These are phyloP conservation scores for Drosophila borborema DNA, from an alignment of 2,888 invertebrate species.

Conservation along the genomic window DNA sequence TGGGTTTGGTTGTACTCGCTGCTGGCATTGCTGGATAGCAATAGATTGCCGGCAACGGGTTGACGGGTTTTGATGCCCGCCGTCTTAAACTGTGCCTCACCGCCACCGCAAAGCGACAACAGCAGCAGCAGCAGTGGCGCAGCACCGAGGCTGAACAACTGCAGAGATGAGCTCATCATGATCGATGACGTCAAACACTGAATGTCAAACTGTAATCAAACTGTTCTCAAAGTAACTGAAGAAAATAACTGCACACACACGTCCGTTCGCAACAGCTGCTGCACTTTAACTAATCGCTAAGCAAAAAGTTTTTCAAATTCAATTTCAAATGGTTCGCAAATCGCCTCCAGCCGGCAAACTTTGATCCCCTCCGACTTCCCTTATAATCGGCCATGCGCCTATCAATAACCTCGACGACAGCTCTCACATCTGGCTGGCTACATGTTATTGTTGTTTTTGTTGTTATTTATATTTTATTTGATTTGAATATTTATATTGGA, in stretches of 20 bases:
- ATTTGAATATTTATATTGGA: not conserved
- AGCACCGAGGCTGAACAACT: conserved; percentile 28
- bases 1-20: conserved; percentile 24
- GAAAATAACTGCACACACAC: conserved; percentile 36
- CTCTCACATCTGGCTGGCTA: conserved; percentile 30
- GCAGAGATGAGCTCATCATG: conserved; percentile 70
- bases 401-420: conserved; percentile 64
- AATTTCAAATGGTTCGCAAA: conserved; percentile 19
- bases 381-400: conserved; percentile 59
- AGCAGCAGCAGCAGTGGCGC: conserved; percentile 49
- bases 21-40: conserved; percentile 54
- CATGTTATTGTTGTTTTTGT: conserved; percentile 13
- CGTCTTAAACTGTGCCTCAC: conserved; percentile 75
- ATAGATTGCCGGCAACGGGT: conserved; percentile 57
- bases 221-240: not conserved
- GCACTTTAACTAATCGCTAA: conserved; percentile 65
- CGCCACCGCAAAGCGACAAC: conserved; percentile 22
- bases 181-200: conserved; percentile 10
- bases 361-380: conserved; percentile 11
- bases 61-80: conserved; percentile 82
- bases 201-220: conserved; percentile 1
- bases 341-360: conserved; percentile 23
- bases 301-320: conserved; percentile 24
- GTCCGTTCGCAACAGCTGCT: conserved; percentile 59
- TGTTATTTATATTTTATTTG: conserved; percentile 3